These are phyloP conservation scores for Chrysoperla carnea DNA, from an alignment of 1,140 invertebrate genomes.

Conservation along the genomic window DNA sequence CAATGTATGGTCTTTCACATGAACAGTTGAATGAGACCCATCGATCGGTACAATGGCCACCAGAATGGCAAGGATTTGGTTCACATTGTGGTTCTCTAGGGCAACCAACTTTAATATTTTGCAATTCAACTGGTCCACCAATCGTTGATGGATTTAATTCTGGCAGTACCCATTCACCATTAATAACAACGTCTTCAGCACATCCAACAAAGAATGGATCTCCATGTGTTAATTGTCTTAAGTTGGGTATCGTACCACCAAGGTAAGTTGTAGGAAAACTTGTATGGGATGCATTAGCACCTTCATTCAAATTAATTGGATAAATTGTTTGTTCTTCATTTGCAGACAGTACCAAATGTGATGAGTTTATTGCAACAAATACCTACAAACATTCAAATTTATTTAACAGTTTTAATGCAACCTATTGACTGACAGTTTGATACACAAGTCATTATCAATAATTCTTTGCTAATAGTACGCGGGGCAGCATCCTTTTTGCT, in stretches of 20 bases:
- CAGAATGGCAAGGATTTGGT: slow-evolving; percentile 71
- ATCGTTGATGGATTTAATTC: slow-evolving; percentile 11
- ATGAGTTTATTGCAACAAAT: slow-evolving; percentile 70
- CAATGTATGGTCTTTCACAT: slow-evolving; percentile 73
- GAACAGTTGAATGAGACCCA: slow-evolving; percentile 77
- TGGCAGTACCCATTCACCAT: slow-evolving; percentile 53
- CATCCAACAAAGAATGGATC: slow-evolving; percentile 74
- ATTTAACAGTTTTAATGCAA: no score
- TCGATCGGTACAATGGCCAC: slow-evolving; percentile 71
- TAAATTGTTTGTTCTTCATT: slow-evolving; percentile 81
- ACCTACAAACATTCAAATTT: slow-evolving; percentile 26
- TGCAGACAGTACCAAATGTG: slow-evolving; percentile 64
- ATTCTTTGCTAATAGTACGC: no score
- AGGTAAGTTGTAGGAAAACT: slow-evolving; percentile 67
- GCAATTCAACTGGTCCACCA: slow-evolving; percentile 15
- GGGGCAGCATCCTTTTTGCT: no score
- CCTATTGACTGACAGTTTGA: no score
- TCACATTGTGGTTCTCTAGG: slow-evolving; percentile 60
- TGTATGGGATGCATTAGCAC: slow-evolving; percentile 48
- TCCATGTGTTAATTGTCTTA: slow-evolving; percentile 45
- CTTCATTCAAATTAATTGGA: slow-evolving; percentile 49
- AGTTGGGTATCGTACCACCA: slow-evolving; percentile 45
- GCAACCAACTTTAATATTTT: slow-evolving; percentile 51
- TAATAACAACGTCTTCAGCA: slow-evolving; percentile 77
- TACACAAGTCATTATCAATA: no score